Percentiles rank a stretch among this genome's conserved stretches.
phyloP scores from a whole-genome alignment of 2,797 vertebrate species.

The Nasua narica region DNA sequence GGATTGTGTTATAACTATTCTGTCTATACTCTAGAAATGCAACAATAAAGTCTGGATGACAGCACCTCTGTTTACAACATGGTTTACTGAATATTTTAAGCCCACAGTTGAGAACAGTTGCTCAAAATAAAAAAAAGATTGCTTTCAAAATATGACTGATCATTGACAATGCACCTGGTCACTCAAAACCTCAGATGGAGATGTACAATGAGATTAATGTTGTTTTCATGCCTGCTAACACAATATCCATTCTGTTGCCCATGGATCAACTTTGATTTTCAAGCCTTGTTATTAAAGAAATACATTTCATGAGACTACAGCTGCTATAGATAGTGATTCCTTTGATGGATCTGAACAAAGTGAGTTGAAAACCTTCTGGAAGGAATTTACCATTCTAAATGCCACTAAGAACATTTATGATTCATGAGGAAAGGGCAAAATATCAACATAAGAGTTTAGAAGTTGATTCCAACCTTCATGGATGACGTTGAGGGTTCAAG shows the following conservation, averaged over 20 bases:
- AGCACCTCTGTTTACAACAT: not conserved
- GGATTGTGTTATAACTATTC: not conserved
- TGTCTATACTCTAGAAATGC: not conserved
- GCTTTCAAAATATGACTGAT: not conserved
- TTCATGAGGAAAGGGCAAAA: not conserved
- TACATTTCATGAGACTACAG: not conserved
- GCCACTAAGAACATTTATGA: not conserved
- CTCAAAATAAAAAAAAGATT: not conserved
- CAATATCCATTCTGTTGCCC: not conserved
- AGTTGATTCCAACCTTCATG: not conserved
- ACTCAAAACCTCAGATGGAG: not conserved
- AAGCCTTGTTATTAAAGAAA: not conserved
- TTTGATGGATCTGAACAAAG: not conserved
- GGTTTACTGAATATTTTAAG: not conserved
- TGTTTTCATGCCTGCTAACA: not conserved
- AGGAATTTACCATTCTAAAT: not conserved
- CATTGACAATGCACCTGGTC: not conserved
- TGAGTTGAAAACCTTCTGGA: not conserved
- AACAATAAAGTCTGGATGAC: not conserved
- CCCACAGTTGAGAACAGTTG: not conserved
- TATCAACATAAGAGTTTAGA: not conserved
- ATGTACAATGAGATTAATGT: not conserved
- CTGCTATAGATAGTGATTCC: not conserved
- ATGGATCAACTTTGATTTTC: not conserved
- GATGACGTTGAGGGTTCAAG: not conserved